Evolutionary conservation across 1,140 invertebrate species (phyloP), one percentile per base, ranked within the genome.

Genomic region (Caenorhabditis inopinata): DNA sequence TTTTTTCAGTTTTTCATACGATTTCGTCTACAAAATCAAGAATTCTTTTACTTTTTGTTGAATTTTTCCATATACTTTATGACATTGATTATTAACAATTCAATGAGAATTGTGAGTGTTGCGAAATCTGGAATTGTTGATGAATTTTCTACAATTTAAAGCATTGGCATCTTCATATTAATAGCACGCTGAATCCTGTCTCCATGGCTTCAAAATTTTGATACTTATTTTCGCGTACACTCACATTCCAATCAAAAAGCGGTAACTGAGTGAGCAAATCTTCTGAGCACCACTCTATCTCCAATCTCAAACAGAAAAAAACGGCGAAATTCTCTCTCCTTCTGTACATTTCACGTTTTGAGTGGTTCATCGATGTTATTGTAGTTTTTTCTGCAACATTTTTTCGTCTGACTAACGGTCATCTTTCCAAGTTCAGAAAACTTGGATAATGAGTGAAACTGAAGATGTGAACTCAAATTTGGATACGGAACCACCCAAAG

Each of bases 361-460:
- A 11, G n/a, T 58, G 1, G 29, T 58, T 58, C n/a, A 23, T 53
- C 49, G 27, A 53, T 27, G 21, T 5, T 58, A 12, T 58, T 2
- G 2, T 18, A 16, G 1, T 32, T 58, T 58, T 58, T 58, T 1
- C 14, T 32, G 2, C 1, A 58, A 32, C 4, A 32, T 16, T 23
- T 3, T 32, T 58, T n/a, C 12, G 6, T 18, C 12, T 27, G 12
- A 25, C 2, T 2, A 11, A 11, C 14, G 1, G n/a, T 25, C 1
- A 32, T 32, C 11, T 68, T 21, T 0, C 32, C 38, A 42, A 18
- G 2, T 42, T 68, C 58, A 68, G 58, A 42, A 21, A 14, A 58
- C 25, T 68, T 68, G 58, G 58, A 68, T 38, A 46, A 79, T 79
- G 77, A 79, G 77, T 79, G 77, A 79, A 23, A 79, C 53, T 45